These are phyloP conservation scores for Drosophila neotestacea DNA, from an alignment of 2,888 invertebrate genomes.

Conservation along the genomic window DNA sequence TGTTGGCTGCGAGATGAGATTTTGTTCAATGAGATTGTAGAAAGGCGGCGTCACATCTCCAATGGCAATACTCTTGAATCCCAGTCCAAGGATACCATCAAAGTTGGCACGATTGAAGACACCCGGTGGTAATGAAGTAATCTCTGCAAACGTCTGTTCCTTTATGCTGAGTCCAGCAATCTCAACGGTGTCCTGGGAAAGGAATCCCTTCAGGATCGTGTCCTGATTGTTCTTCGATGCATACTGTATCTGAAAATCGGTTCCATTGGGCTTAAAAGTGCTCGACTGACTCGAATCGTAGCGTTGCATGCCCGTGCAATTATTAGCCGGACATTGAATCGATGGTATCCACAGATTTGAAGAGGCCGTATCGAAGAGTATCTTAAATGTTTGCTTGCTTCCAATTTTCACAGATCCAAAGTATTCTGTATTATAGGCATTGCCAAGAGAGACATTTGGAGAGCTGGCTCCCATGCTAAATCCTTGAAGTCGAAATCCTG, in stretches of 20 bases:
- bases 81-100: constrained; percentile 98
- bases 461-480: background rate
- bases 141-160: constrained; percentile 97
- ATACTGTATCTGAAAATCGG: constrained; percentile 94
- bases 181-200: constrained; percentile 86
- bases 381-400: constrained; percentile 94
- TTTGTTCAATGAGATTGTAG: constrained; percentile 94
- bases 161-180: constrained; percentile 89
- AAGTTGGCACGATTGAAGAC: constrained; percentile 98
- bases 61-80: constrained; percentile 93
- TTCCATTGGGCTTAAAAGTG: constrained; percentile 94
- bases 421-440: constrained; percentile 67
- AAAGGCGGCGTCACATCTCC: constrained; percentile 95
- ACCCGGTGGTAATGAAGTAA: constrained; percentile 90
- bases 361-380: constrained; percentile 93
- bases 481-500: background rate
- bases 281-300: constrained; percentile 94
- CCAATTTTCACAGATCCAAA: constrained; percentile 91
- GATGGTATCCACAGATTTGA: constrained; percentile 88
- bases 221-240: constrained; percentile 87
- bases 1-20: constrained; percentile 88
- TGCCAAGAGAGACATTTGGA: constrained; percentile 37
- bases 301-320: constrained; percentile 86
- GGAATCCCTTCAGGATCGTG: constrained; percentile 48
- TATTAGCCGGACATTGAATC: constrained; percentile 88